These are phyloP conservation scores for Canis aureus DNA, from an alignment of 2,113 vertebrate species.

Conservation along the genomic window DNA sequence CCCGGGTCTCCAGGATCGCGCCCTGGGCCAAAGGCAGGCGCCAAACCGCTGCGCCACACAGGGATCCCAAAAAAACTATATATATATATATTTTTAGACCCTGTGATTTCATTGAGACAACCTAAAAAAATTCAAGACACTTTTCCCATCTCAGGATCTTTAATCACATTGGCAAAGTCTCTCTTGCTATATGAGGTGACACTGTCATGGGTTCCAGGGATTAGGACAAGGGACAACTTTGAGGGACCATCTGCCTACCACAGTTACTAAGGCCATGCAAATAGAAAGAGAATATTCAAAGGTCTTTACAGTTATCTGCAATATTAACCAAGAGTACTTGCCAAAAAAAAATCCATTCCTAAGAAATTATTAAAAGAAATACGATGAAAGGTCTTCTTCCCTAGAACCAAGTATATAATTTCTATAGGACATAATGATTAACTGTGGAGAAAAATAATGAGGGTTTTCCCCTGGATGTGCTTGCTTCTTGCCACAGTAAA, in stretches of 20 bases:
- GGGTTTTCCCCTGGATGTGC: not conserved
- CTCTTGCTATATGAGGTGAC: not conserved
- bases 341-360: not conserved
- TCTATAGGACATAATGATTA: not conserved
- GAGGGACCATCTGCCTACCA: not conserved
- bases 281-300: constrained; percentile 6
- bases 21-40: no score
- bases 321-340: not conserved
- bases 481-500: not conserved
- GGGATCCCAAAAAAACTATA: constrained; percentile 77
- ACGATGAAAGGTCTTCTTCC: constrained; percentile 27
- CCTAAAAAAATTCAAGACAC: not conserved
- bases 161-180: not conserved
- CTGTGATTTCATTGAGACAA: not conserved
- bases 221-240: not conserved
- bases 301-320: not conserved
- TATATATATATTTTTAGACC: not conserved
- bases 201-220: not conserved
- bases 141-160: not conserved
- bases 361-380: constrained; percentile 48
- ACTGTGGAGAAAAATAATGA: not conserved
- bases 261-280: not conserved
- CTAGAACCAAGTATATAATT: not conserved
- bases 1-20: no score
- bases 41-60: no score